Percentiles rank a stretch among this genome's conserved stretches.
Conservation (phyloP, 2,888 invertebrate species). For the Colostygia pectinataria region DNA sequence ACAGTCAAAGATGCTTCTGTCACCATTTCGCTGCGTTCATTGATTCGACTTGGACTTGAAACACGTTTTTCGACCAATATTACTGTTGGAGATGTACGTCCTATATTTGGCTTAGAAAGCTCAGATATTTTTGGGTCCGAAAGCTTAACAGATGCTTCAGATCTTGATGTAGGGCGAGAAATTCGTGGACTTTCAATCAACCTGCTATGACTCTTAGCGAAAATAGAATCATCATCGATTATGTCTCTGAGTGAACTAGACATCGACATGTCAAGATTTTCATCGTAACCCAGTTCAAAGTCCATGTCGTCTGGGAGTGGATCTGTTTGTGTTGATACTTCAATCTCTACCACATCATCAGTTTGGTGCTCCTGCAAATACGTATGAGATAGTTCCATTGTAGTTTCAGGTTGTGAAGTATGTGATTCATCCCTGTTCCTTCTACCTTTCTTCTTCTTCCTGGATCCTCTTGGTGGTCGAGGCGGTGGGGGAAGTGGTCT, state of each 20-base stretch:
- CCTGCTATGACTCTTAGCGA: slow-evolving; percentile 74
- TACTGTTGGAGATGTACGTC: slow-evolving; percentile 84
- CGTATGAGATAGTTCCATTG: slow-evolving; percentile 38
- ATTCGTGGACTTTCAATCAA: slow-evolving; percentile 72
- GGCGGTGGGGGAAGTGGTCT: slow-evolving; percentile 94
- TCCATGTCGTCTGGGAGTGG: slow-evolving; percentile 90
- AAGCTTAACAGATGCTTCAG: slow-evolving; percentile 81
- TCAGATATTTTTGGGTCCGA: slow-evolving; percentile 82
- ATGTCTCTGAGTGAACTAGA: slow-evolving; percentile 75
- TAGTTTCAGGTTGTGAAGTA: slow-evolving; percentile 35
- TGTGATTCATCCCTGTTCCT: slow-evolving; percentile 42
- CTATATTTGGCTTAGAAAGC: slow-evolving; percentile 78
- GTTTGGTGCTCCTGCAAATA: slow-evolving; percentile 44
- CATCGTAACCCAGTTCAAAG: slow-evolving; percentile 83
- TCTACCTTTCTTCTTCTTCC: slow-evolving; percentile 59
- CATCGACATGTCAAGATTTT: slow-evolving; percentile 71
- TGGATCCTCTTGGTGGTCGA: slow-evolving; percentile 88
- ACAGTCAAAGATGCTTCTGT: slow-evolving; percentile 87
- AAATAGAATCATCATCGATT: slow-evolving; percentile 79
- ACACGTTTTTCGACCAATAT: slow-evolving; percentile 84
- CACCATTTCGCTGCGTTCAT: slow-evolving; percentile 83
- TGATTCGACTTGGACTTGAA: slow-evolving; percentile 83
- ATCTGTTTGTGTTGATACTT: slow-evolving; percentile 93
- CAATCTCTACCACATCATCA: slow-evolving; percentile 84
- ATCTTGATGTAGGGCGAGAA: slow-evolving; percentile 80